Evolutionary conservation across 2,113 vertebrate genomes (phyloP).

Genomic region (Chloroceryle aenea): DNA sequence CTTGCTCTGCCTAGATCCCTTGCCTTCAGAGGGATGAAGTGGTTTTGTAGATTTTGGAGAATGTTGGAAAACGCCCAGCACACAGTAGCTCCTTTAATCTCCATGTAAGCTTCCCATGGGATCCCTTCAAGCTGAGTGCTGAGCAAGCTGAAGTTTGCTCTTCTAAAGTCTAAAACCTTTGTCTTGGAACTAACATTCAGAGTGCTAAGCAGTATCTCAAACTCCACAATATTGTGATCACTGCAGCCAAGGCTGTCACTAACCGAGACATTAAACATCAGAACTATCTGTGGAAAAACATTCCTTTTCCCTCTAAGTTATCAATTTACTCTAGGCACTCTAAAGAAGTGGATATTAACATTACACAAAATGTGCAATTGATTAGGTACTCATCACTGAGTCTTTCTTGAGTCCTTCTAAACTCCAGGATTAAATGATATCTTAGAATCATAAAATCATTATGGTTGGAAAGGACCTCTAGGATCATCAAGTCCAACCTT

Average conservation of each 20-base stretch:
- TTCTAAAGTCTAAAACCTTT: neutral
- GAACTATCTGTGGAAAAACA: neutral
- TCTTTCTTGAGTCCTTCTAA: neutral
- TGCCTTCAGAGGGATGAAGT: no score
- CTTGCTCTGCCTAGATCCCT: no score
- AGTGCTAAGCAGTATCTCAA: neutral
- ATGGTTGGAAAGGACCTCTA: no score
- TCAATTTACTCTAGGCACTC: neutral
- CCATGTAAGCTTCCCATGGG: no score
- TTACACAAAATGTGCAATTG: neutral
- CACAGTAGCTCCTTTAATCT: no score
- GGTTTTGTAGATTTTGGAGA: no score
- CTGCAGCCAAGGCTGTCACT: neutral
- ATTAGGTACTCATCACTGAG: neutral
- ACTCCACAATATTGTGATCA: neutral
- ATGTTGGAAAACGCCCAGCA: no score
- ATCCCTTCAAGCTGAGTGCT: no score
- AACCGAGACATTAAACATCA: no score
- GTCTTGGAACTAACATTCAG: neutral
- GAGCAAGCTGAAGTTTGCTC: no score
- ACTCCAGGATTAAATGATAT: neutral
- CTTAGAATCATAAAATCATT: neutral
- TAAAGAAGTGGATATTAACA: neutral
- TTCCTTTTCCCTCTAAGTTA: neutral
- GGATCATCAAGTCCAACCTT: no score